Evolutionary conservation across 2,888 invertebrate species (phyloP).

Genomic region (Unio pictorum): DNA sequence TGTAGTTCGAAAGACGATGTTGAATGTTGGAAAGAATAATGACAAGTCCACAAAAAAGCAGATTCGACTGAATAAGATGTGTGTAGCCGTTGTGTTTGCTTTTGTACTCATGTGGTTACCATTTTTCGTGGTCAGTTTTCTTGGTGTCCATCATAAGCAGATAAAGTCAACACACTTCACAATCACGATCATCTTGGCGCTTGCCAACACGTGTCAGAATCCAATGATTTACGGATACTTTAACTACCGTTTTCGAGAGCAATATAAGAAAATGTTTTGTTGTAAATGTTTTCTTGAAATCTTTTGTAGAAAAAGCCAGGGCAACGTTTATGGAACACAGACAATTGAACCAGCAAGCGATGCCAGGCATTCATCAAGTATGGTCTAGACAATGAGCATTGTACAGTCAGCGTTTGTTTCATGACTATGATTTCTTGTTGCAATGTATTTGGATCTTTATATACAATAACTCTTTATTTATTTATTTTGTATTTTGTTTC

Average conservation of each 20-base stretch:
- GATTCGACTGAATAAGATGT: constrained; percentile 44
- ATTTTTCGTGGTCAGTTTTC: constrained; percentile 44
- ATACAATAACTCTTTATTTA: no score
- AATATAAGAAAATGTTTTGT: constrained; percentile 36
- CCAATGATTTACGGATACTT: constrained; percentile 54
- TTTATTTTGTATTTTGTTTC: no score
- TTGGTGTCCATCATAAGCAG: constrained; percentile 40
- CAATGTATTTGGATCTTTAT: no score
- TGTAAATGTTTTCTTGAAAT: background rate
- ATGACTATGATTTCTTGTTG: no score
- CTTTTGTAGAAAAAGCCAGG: no score
- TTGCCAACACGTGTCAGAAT: constrained; percentile 45
- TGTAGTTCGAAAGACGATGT: constrained; percentile 24
- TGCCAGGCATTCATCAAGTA: no score
- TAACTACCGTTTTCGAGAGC: constrained; percentile 38
- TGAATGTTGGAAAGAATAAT: constrained; percentile 11
- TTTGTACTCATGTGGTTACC: constrained; percentile 49
- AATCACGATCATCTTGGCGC: constrained; percentile 39
- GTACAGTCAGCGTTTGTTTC: no score
- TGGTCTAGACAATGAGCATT: no score
- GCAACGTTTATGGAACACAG: no score
- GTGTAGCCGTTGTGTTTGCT: constrained; percentile 32
- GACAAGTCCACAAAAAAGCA: constrained; percentile 27
- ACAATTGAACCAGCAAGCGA: no score
- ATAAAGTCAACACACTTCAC: constrained; percentile 50